These are phyloP conservation scores for Rhyacophila brunnea DNA, from an alignment of 1,140 invertebrate species.

Conservation along the genomic window DNA sequence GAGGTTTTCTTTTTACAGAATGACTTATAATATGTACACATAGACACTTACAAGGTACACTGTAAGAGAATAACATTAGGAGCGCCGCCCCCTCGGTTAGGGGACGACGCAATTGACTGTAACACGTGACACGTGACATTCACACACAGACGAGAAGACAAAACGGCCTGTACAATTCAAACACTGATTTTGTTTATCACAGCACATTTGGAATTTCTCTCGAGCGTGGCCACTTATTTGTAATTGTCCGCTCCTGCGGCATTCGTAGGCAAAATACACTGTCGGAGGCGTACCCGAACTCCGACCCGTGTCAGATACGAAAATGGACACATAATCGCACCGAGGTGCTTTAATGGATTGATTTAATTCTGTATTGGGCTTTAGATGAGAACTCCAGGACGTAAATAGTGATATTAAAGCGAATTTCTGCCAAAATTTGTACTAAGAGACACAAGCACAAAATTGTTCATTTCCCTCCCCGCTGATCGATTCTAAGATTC, in stretches of 20 bases:
- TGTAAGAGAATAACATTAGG: constrained; percentile 29
- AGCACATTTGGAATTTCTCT: constrained; percentile 69
- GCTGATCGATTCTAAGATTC: constrained; percentile 34
- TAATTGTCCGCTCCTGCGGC: constrained; percentile 7
- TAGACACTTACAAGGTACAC: constrained; percentile 31
- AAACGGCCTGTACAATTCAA: constrained; percentile 64
- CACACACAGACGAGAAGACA: constrained; percentile 53
- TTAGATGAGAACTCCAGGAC: constrained; percentile 36
- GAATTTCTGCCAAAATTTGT: constrained; percentile 36
- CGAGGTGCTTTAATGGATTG: constrained; percentile 1
- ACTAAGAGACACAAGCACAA: constrained; percentile 36
- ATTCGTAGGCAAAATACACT: too few relatives aligned
- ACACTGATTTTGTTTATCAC: constrained; percentile 68
- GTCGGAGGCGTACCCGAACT: background rate
- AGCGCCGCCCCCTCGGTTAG: constrained; percentile 5
- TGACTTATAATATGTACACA: constrained; percentile 25
- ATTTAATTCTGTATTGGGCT: constrained; percentile 22
- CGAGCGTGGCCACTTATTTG: constrained; percentile 35
- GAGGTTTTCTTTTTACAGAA: constrained; percentile 17
- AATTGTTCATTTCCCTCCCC: constrained; percentile 31
- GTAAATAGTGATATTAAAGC: constrained; percentile 36
- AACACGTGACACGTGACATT: constrained; percentile 21
- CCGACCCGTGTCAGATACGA: constrained; percentile 16
- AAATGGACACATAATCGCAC: constrained; percentile 22
- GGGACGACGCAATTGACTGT: constrained; percentile 28